Evolutionary conservation across 2,113 vertebrate genomes (phyloP).

Genomic region (Centropus unirufus): DNA sequence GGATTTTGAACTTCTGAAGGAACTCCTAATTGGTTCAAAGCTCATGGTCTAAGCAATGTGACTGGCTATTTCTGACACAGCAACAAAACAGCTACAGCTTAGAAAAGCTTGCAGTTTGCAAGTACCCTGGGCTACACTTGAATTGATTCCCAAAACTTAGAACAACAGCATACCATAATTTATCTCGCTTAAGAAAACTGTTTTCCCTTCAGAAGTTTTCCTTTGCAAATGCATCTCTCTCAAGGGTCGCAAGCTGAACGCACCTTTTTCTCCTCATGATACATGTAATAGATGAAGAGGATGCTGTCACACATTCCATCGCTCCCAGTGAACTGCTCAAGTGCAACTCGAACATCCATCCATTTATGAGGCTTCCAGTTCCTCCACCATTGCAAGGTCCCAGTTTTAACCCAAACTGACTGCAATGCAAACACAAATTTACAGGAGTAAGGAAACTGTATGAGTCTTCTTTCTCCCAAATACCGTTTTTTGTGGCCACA

Average conservation of each 20-base stretch:
- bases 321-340: conserved; percentile 92
- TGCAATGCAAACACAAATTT: conserved; percentile 36
- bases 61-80: neutral
- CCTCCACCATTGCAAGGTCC: conserved; percentile 94
- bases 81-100: neutral
- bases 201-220: neutral
- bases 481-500: neutral
- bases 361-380: conserved; percentile 96
- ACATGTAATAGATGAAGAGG: conserved; percentile 94
- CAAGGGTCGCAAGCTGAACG: neutral
- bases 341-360: conserved; percentile 90
- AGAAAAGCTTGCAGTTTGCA: neutral
- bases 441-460: neutral
- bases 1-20: neutral
- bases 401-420: conserved; percentile 98
- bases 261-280: conserved; percentile 95
- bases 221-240: neutral
- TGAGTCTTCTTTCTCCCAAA: neutral
- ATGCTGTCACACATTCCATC: conserved; percentile 93
- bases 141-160: neutral
- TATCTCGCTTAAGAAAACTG: neutral
- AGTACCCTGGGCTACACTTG: neutral
- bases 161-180: neutral
- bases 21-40: neutral
- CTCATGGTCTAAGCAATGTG: neutral